A percentile compares a stretch with the other conserved stretches of the same genome.
Evolutionary conservation across 2,888 invertebrate genomes (phyloP).

Genomic region (Oligia strigilis): DNA sequence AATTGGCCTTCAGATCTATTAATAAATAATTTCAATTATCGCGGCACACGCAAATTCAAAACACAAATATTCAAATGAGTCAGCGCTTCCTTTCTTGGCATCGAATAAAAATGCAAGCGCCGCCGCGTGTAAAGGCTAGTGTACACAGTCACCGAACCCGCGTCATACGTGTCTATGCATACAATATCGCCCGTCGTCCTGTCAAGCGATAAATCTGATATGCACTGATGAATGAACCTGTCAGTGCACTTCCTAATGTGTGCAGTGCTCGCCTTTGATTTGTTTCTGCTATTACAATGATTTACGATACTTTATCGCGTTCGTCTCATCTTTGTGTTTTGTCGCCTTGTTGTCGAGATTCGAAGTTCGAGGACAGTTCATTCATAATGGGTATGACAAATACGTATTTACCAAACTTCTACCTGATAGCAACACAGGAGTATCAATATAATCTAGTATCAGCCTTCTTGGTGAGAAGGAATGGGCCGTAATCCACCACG

Average conservation of each 20-base stretch:
- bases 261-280: conserved; percentile 38
- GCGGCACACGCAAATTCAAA: neutral
- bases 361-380: conserved; percentile 5
- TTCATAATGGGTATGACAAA: conserved; percentile 4
- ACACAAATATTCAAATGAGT: conserved; percentile 32
- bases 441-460: neutral
- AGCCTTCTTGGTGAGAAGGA: neutral
- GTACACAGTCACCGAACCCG: conserved; percentile 46
- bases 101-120: conserved; percentile 45
- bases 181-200: conserved; percentile 65
- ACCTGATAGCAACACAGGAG: neutral
- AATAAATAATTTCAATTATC: neutral
- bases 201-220: conserved; percentile 65
- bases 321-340: conserved; percentile 23
- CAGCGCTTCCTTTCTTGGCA: conserved; percentile 6
- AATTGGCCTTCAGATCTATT: neutral
- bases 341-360: neutral
- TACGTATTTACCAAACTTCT: neutral
- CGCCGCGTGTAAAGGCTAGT: conserved; percentile 30
- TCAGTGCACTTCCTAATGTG: conserved; percentile 53
- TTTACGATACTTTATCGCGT: conserved; percentile 23
- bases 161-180: conserved; percentile 64
- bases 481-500: neutral
- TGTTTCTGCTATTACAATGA: conserved; percentile 27
- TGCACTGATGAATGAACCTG: conserved; percentile 64